These are phyloP conservation scores for Limnephilus marmoratus DNA, from an alignment of 2,888 invertebrate genomes.

Conservation along the genomic window DNA sequence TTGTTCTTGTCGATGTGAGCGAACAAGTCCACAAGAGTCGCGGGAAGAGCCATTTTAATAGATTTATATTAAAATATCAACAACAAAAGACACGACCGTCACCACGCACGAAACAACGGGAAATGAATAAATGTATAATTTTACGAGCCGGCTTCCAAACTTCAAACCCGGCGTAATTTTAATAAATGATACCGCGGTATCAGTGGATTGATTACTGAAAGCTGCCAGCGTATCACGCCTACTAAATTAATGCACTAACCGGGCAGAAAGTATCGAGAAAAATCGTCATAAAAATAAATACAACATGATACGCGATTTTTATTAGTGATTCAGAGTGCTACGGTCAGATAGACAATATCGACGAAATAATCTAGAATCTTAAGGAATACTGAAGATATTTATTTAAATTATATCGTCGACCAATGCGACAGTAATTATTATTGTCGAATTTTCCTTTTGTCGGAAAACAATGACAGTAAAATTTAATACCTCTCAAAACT, in stretches of 20 bases:
- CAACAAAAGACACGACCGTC: not conserved
- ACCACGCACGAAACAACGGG: slow-evolving; percentile 12
- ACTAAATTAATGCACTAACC: slow-evolving; percentile 13
- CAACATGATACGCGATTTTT: slow-evolving; percentile 22
- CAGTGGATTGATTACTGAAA: slow-evolving; percentile 12
- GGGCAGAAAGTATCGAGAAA: not conserved
- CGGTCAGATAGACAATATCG: not conserved
- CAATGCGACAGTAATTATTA: not conserved
- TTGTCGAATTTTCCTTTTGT: not conserved
- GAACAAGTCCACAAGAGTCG: slow-evolving; percentile 72
- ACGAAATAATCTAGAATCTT: not conserved
- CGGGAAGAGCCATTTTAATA: slow-evolving; percentile 71
- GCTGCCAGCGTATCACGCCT: slow-evolving; percentile 30
- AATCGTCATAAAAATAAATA: slow-evolving; percentile 32
- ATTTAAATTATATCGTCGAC: not conserved
- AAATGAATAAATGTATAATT: not conserved
- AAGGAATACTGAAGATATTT: not conserved
- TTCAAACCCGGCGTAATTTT: not conserved
- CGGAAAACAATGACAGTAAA: not conserved
- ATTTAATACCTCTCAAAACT: not conserved
- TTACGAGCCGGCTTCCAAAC: not conserved
- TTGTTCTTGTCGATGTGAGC: slow-evolving; percentile 90
- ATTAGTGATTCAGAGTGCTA: slow-evolving; percentile 15
- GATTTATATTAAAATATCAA: slow-evolving; percentile 15
- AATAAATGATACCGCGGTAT: not conserved